A percentile compares a stretch with the other conserved stretches of the same genome.
Evolutionary conservation across 2,113 vertebrate species (phyloP).

Genomic region (Lophochroa leadbeateri): DNA sequence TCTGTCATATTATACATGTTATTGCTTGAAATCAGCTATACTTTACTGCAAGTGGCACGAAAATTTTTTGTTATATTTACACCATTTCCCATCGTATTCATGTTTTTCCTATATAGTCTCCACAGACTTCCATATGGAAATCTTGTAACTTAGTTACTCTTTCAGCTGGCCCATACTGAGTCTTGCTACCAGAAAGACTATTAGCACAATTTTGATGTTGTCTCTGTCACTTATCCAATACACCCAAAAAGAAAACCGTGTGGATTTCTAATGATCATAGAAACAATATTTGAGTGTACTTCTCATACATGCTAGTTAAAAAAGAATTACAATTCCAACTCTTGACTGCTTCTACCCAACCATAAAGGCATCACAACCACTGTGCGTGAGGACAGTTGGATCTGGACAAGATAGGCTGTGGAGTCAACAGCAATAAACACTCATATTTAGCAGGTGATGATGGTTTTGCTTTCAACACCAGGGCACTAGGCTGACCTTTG

Average conservation of each 20-base stretch:
- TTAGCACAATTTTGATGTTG: background rate
- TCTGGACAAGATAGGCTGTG: background rate
- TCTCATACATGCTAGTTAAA: background rate
- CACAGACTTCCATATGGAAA: background rate
- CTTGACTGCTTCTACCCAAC: background rate
- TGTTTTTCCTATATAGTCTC: background rate
- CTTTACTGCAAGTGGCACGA: background rate
- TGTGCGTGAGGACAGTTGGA: background rate
- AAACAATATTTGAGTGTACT: background rate
- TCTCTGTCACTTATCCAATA: background rate
- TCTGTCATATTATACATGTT: background rate
- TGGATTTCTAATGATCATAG: background rate
- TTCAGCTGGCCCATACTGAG: background rate
- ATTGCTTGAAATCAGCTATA: background rate
- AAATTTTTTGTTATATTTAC: background rate
- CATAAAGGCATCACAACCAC: accelerated
- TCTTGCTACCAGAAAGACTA: background rate
- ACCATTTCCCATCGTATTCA: background rate
- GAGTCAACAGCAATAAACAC: background rate
- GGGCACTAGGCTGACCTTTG: background rate
- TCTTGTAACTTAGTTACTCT: background rate
- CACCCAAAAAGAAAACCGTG: background rate
- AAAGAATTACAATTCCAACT: background rate
- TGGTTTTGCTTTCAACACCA: background rate
- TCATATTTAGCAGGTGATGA: background rate